phyloP scores from a whole-genome alignment of 2,888 invertebrate species.

The Ptychoptera contaminata region DNA sequence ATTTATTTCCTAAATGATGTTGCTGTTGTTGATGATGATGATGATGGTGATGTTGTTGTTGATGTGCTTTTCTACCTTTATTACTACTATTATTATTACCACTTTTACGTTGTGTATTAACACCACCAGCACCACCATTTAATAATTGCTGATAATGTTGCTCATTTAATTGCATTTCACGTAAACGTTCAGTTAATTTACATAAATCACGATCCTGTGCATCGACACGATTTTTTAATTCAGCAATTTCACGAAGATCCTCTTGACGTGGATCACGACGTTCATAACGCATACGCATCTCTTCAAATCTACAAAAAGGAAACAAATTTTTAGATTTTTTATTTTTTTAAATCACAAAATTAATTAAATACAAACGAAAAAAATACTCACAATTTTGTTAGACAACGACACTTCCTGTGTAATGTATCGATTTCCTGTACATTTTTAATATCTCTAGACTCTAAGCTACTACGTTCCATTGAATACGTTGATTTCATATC shows the following conservation, averaged over 20 bases:
- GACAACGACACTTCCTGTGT: conserved; percentile 38
- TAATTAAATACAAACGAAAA: not conserved
- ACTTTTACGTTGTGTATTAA: conserved; percentile 2
- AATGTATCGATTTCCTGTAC: conserved; percentile 38
- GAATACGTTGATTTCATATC: conserved; percentile 29
- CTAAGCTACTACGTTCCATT: conserved; percentile 26
- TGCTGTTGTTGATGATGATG: conserved; percentile 10
- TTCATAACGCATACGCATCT: conserved; percentile 40
- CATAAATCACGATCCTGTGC: conserved; percentile 41
- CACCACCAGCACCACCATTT: not conserved
- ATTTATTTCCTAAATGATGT: not conserved
- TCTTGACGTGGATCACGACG: conserved; percentile 38
- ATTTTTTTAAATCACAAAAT: no score
- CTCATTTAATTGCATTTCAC: conserved; percentile 35
- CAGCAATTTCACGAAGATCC: conserved; percentile 37
- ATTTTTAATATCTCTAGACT: conserved; percentile 34
- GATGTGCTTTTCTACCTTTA: conserved; percentile 11
- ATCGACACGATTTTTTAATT: conserved; percentile 37
- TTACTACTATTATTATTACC: conserved; percentile 2
- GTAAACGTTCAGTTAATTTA: conserved; percentile 38
- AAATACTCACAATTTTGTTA: conserved; percentile 41
- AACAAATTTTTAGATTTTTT: not conserved
- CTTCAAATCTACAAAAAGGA: conserved; percentile 33
- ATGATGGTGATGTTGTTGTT: no score
- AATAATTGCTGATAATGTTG: conserved; percentile 14